Evolutionary conservation across 2,888 invertebrate genomes (phyloP).

Genomic region (Nomada lathburiana): DNA sequence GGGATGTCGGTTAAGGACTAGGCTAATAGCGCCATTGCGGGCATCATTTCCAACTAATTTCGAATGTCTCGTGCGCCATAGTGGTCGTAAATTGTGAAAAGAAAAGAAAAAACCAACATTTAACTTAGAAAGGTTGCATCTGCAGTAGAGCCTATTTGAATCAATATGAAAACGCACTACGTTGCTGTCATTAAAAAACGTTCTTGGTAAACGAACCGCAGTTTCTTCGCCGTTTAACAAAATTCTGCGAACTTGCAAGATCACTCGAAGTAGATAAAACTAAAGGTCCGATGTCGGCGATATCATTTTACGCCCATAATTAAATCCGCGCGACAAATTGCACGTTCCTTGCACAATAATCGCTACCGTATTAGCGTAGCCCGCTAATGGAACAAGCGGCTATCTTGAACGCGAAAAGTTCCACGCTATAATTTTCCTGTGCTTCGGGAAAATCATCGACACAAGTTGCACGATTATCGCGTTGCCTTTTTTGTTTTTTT

Average conservation of each 20-base stretch:
- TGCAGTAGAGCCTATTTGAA: not conserved
- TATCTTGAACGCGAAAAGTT: constrained; percentile 23
- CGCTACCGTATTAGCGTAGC: constrained; percentile 6
- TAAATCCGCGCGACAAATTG: not conserved
- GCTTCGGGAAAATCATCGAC: constrained; percentile 27
- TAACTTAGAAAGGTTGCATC: constrained; percentile 1
- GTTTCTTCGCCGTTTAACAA: too few species aligned
- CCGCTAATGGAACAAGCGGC: not conserved
- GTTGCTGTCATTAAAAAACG: not conserved
- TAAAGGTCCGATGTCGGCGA: not conserved
- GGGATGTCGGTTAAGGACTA: constrained; percentile 60
- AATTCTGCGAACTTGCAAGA: not conserved
- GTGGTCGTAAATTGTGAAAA: constrained; percentile 17
- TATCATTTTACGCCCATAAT: constrained; percentile 1
- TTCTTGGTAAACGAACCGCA: not conserved
- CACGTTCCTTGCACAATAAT: not conserved
- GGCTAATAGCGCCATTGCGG: constrained; percentile 42
- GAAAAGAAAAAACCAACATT: not conserved
- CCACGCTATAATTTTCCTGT: constrained; percentile 34
- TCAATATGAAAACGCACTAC: constrained; percentile 3
- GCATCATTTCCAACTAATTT: constrained; percentile 48
- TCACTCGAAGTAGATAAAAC: not conserved
- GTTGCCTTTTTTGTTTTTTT: not conserved
- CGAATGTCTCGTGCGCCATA: constrained; percentile 31
- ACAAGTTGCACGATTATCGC: not conserved